A percentile compares a stretch with the other conserved stretches of the same genome.
These are phyloP conservation scores for Muricea muricata DNA, from an alignment of 92 coral and sea anemone genomes.

Conservation along the genomic window DNA sequence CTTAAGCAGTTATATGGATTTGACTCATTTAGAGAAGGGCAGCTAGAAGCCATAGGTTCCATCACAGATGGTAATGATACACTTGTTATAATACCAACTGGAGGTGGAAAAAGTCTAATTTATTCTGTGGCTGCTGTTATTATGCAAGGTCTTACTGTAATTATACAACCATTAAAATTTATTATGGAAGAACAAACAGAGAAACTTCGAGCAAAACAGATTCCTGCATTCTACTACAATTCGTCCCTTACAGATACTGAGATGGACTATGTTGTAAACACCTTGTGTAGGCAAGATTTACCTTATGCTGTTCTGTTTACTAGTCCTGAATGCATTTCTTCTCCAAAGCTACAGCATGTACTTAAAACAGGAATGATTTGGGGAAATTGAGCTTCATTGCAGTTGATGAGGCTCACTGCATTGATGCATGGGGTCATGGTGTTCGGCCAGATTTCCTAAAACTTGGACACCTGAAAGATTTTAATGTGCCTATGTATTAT, in stretches of 20 bases:
- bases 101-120: constrained; percentile 2
- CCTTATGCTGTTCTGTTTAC: no score
- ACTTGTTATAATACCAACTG: background rate
- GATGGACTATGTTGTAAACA: constrained; percentile 59
- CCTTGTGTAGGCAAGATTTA: no score
- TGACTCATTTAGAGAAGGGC: no score
- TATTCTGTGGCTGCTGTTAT: constrained; percentile 29
- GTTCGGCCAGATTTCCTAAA: constrained; percentile 45
- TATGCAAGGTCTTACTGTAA: no score
- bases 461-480: constrained; percentile 40
- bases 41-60: no score
- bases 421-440: constrained; percentile 57
- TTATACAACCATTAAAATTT: no score
- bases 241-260: constrained; percentile 53
- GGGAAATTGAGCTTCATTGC: constrained; percentile 43
- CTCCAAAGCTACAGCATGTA: constrained; percentile 34
- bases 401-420: constrained; percentile 27
- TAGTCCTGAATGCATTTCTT: no score
- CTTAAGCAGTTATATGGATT: no score
- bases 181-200: no score
- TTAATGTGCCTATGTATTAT: constrained; percentile 11
- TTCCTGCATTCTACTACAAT: constrained; percentile 59
- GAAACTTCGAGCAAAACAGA: constrained; percentile 44
- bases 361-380: constrained; percentile 35
- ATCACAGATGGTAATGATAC: no score